Base-by-base conservation (phyloP, 2,888 invertebrate species). In the Caenorhabditis angaria region DNA sequence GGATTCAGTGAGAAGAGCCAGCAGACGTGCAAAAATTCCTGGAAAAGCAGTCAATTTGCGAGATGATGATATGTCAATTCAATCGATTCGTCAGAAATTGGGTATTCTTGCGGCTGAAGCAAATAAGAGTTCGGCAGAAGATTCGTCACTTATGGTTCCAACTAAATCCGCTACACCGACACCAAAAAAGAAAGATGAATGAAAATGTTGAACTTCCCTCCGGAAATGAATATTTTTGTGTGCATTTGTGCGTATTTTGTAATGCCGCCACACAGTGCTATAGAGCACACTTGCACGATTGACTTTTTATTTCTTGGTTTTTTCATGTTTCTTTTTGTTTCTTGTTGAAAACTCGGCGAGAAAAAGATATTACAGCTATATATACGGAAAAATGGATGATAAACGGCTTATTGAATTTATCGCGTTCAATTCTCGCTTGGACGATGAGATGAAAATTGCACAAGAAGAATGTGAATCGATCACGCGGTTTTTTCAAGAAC, bases 401-500 rank as follows among this genome's bases (percentile, higher is more conserved):
- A 59, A 63, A 10, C 47, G 63, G 18, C 22, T n/a, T 25, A 10
- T 59, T 41, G 20, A 54, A 20, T 70, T 54, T 47, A 55, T 28
- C 3, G 59, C 65, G 48, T 70, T 70, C 22, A 50, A 50, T 1
- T 61, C 59, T n/a, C 47, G 70, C 51, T 41, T 70, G 5, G 60
- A 65, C n/a, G 60, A 62, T 8, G 62, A 70, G 29, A 66, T 70
- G 70, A 66, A 63, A 64, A 53, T 63, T 47, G 62, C 65, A 47
- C 70, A 70, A 58, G 70, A 62, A 61, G 41, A 71, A 24, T 67
- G 69, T 47, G 65, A 65, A 47, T 29, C 66, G 28, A 69, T 77
- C n/a, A 69, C 73, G 27, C 59, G 75, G 14, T 81, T 70, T 70
- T 82, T 85, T 67, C 83, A 82, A 73, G 85, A 85, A 50, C 78